These are phyloP conservation scores for Gortyna flavago DNA, from an alignment of 2,888 invertebrate species.

Conservation along the genomic window DNA sequence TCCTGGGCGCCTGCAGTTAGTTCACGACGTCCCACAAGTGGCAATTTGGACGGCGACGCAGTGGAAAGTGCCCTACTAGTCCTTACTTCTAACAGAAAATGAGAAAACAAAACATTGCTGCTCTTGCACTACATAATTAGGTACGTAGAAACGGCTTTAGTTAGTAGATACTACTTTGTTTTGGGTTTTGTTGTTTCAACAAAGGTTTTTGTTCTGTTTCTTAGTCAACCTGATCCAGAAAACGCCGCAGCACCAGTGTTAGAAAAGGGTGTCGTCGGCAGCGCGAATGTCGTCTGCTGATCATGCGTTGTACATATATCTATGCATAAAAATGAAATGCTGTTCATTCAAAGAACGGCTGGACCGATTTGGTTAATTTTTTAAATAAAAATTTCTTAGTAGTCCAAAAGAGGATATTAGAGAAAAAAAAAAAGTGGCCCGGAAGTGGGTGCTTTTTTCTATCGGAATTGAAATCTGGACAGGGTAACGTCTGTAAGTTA, in stretches of 20 bases:
- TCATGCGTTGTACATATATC: background rate
- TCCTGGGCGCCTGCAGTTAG: slow-evolving; percentile 53
- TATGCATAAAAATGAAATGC: background rate
- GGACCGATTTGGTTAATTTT: no score
- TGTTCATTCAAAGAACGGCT: background rate
- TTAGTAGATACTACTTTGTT: slow-evolving; percentile 29
- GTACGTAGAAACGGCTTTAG: slow-evolving; percentile 41
- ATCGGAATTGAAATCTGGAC: background rate
- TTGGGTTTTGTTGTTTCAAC: slow-evolving; percentile 15
- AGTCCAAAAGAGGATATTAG: background rate
- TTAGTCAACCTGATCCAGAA: slow-evolving; percentile 25
- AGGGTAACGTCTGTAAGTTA: background rate
- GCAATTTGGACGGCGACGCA: slow-evolving; percentile 70
- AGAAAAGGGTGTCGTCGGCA: background rate
- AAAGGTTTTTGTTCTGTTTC: slow-evolving; percentile 25
- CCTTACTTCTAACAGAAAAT: slow-evolving; percentile 67
- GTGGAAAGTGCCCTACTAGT: slow-evolving; percentile 66
- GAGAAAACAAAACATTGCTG: slow-evolving; percentile 63
- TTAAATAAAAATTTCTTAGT: background rate
- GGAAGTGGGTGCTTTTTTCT: background rate
- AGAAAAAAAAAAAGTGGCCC: background rate
- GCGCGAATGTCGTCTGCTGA: background rate
- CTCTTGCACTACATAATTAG: slow-evolving; percentile 53
- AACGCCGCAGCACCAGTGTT: background rate
- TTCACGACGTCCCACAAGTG: slow-evolving; percentile 67